Base-by-base conservation (phyloP, 2,797 vertebrate species). In the Onychomys torridus region DNA sequence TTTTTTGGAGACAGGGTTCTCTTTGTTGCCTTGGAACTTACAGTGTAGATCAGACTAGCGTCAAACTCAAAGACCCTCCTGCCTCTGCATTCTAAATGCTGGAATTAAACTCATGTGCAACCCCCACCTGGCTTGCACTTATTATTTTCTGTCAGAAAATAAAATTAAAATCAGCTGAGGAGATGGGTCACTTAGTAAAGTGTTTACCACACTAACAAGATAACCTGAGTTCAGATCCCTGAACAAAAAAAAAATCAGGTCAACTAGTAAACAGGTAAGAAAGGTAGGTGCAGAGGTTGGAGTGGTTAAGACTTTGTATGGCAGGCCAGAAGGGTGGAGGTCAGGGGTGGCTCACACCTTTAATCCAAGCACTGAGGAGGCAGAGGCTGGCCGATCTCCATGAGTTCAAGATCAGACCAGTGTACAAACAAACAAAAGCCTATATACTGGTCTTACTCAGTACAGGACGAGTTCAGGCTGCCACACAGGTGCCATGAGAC, bases 401-500 rank as follows among this genome's bases (percentile, higher is more conserved):
- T 19, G 29, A 78, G 46, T 52, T 52, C 1, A 4, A 43, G 23
- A 40, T 23, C 73, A 75, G 3, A 29, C 76, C 14, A 25, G 29
- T 49, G 16, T 52, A 77, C 27, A 77, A 49, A 32, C 27, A 17
- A 49, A 77, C 34, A n/a, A 79, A 57, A 57, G 52, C 23, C 77
- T 37, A 9, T 55, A 63, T 63, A 17, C 25, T 83, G 59, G 23
- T 32, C 37, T 83, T 83, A 27, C 98, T 98, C 69, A 99, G 98
- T 0, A 99, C 98, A 0, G 99, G 99, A 59, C 99, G 99, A 0
- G 99, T 99, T 75, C 99, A 99, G 0, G 99, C 99, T 2, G 99
- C 99, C 21, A 99, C 99, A 67, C 99, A 99, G 4, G 99, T 98
- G 96, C 98, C 98, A 97, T 99, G 99, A 0, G 97, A 93, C 34